Base-by-base conservation (phyloP, 2,113 vertebrate species). In the Leucopsar rothschildi region DNA sequence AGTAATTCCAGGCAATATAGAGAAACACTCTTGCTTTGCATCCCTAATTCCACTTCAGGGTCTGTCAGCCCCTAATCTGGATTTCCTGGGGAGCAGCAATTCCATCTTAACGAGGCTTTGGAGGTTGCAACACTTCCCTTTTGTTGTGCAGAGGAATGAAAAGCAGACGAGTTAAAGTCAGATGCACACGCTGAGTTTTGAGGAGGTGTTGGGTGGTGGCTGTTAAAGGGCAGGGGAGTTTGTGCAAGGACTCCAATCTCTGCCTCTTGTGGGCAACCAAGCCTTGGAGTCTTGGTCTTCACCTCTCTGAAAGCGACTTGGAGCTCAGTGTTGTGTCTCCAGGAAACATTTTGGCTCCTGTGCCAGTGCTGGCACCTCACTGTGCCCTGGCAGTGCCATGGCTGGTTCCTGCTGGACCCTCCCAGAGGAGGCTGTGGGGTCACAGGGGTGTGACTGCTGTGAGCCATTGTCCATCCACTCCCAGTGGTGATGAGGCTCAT, bases 1-100 rank as follows among this genome's bases (percentile, higher is more conserved):
- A 39, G 96, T 95, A 94, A 93, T 97, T 97, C 94, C 90, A 84
- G 72, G 93, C 95, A 94, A 88, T 84, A 73, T 33, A 96, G 96
- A 95, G 91, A 83, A 59, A n/a, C 61, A 7, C 28, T 91, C 57
- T 81, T 75, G 40, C 40, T 53, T 71, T 81, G 40, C 40, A 56
- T 81, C 77, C 65, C 35, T 90, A 65, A 65, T 94, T 92, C 71
- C 52, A 35, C 56, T 86, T 61, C 60, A 57, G 78, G 25, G 15
- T 72, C 61, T 90, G 27, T 50, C 17, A 2, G 35, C 13, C 28
- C 85, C 85, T 88, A 27, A 92, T 65, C 85, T 90, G 86, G 81
- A 42, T 10, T 85, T 93, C 69, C 69, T 3, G 15, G 64, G 40
- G 83, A 93, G 77, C 20, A 0, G 73, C 61, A 59, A 37, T 84